These are phyloP conservation scores for Amphimedon queenslandica DNA, from an alignment of 37 sponge, comb jelly and placozoan species.

Conservation along the genomic window DNA sequence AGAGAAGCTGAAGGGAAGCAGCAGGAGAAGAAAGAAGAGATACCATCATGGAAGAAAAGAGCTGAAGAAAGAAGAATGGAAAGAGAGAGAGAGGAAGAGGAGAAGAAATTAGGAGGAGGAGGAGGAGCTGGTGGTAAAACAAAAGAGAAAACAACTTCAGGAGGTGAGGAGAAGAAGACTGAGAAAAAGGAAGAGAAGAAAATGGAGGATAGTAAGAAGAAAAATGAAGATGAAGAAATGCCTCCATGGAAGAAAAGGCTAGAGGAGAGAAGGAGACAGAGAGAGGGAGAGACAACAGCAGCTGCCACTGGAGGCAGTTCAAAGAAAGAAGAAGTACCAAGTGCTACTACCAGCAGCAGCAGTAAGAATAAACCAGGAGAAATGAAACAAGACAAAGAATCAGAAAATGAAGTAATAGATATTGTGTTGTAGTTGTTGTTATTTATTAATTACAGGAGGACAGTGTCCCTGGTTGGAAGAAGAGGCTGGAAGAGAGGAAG, in stretches of 20 bases:
- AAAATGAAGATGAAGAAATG: slow-evolving; percentile 19
- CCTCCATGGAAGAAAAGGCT: slow-evolving; percentile 13
- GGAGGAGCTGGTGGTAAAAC: not conserved
- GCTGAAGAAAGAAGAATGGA: not conserved
- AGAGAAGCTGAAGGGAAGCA: not conserved
- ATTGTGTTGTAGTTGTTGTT: too few species aligned
- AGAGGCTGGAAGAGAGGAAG: slow-evolving; percentile 6
- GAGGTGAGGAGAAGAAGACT: not conserved
- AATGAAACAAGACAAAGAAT: too few species aligned
- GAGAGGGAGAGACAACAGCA: slow-evolving; percentile 10
- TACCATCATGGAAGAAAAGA: not conserved
- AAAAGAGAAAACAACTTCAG: not conserved
- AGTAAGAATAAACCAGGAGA: too few species aligned
- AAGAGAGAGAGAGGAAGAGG: not conserved
- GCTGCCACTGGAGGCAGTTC: not conserved
- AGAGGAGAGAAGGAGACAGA: slow-evolving; percentile 8
- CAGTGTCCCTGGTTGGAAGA: slow-evolving; percentile 17
- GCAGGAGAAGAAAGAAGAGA: not conserved
- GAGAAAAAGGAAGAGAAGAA: not conserved
- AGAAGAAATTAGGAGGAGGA: slow-evolving; percentile 1
- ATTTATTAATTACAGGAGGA: too few species aligned
- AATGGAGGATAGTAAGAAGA: not conserved
- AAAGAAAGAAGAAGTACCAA: not conserved
- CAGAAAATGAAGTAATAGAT: too few species aligned
- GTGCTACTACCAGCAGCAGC: too few species aligned